Evolutionary conservation across 2,888 invertebrate genomes (phyloP), one percentile per base, ranked within the genome.

Genomic region (Myopa tessellatipennis): DNA sequence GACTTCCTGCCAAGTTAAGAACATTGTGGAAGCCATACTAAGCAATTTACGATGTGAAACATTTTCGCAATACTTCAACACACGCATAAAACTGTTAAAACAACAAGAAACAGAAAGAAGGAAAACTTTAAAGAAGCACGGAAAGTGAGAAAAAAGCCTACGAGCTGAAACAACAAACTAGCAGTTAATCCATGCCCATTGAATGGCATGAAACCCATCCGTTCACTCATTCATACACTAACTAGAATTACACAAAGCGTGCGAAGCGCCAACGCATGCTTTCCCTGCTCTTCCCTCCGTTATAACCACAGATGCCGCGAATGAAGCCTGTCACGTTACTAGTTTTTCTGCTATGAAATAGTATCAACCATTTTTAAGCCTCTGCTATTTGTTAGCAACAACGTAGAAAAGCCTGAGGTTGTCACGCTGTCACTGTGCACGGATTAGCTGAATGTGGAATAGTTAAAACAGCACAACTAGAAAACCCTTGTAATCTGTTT

Each of bases 11-110:
- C 45, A 45, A 45, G 69, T 70, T 71, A 70, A 77, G 77, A 74
- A 58, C 71, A 50, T 74, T 76, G 80, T 78, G 45, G 85, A 86
- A 85, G 85, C 85, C 85, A 82, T 86, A 85, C 82, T 81, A 83
- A 84, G 85, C 81, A 83, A 84, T 81, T 36, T 36, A 58, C 16
- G 26, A n/a, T 55, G 73, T 45, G 61, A 61, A 26, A 61, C 60
- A 70, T 14, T 60, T 55, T 16, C 34, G 18, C 55, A 34, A 6
- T 65, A 36, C 14, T 58, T 18, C 55, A 52, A 70, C 40, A 60
- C 16, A 52, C 60, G 45, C 69, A 61, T 45, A 14, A 61, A 34
- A 50, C n/a, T 58, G 34, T 45, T 61, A 63, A 38, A 38, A 61
- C 40, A 71, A 58, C 6, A 69, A 38, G 14, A 14, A 40, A 50